These are phyloP conservation scores for Torymus tubicola DNA, from an alignment of 2,888 invertebrate genomes.

Conservation along the genomic window DNA sequence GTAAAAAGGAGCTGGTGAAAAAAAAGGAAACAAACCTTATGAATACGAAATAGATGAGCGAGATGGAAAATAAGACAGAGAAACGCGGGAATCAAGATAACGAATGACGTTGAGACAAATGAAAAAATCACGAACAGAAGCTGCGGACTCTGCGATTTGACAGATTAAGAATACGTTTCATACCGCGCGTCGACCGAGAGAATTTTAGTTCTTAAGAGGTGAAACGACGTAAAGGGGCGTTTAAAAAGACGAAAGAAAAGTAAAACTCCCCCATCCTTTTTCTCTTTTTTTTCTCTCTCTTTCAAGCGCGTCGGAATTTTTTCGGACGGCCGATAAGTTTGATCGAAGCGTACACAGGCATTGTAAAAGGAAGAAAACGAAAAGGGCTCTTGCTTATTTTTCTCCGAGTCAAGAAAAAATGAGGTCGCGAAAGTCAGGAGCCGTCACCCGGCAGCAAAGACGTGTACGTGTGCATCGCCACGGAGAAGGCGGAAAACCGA, in stretches of 20 bases:
- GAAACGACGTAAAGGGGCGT: not conserved
- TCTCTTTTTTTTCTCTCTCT: no score
- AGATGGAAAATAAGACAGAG: not conserved
- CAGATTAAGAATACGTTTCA: not conserved
- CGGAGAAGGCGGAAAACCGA: not conserved
- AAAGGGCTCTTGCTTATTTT: no score
- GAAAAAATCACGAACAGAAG: not conserved
- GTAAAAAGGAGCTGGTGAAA: not conserved
- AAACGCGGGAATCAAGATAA: not conserved
- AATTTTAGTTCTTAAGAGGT: not conserved
- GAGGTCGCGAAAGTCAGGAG: no score
- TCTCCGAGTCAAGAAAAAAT: no score
- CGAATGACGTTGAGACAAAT: not conserved
- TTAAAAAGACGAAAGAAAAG: no score
- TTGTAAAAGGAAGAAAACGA: no score
- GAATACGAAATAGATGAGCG: conserved; percentile 24
- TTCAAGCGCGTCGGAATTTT: not conserved
- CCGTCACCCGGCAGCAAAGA: not conserved
- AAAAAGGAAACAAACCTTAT: not conserved
- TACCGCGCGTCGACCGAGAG: not conserved
- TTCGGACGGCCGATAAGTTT: conserved; percentile 2
- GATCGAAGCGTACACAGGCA: not conserved
- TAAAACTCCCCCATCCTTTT: no score
- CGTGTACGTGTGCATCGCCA: not conserved
- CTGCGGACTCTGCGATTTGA: not conserved